Percentiles rank a stretch among this genome's conserved stretches.
phyloP scores from a whole-genome alignment of 2,797 vertebrate genomes.

The Pipistrellus nathusii region DNA sequence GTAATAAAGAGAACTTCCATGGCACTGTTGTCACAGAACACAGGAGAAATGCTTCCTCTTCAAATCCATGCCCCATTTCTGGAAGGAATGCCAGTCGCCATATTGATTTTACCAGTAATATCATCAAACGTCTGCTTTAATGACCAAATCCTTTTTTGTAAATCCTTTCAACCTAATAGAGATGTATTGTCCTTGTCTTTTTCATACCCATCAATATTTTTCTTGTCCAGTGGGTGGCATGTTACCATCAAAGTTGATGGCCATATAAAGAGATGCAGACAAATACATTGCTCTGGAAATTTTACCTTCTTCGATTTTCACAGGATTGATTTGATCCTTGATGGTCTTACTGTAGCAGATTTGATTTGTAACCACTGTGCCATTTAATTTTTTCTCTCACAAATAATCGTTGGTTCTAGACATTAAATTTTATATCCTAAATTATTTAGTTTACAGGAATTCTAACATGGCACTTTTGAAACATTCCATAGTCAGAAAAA shows the following conservation, averaged over 20 bases:
- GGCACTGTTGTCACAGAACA: not conserved
- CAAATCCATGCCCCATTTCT: not conserved
- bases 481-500: conserved; percentile 3
- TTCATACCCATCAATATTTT: not conserved
- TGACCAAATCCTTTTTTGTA: not conserved
- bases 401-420: not conserved
- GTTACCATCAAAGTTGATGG: not conserved
- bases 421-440: not conserved
- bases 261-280: not conserved
- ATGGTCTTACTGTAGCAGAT: not conserved
- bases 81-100: not conserved
- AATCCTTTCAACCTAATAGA: not conserved
- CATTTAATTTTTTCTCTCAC: not conserved
- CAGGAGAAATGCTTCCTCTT: not conserved
- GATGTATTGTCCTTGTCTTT: not conserved
- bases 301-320: not conserved
- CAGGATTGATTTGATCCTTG: not conserved
- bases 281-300: not conserved
- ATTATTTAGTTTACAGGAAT: not conserved
- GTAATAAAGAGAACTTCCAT: not conserved
- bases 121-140: not conserved
- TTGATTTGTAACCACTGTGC: not conserved
- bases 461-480: not conserved
- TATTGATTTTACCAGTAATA: not conserved
- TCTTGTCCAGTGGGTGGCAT: not conserved